Conservation (phyloP, 2,888 invertebrate species). For the Melolontha melolontha region DNA sequence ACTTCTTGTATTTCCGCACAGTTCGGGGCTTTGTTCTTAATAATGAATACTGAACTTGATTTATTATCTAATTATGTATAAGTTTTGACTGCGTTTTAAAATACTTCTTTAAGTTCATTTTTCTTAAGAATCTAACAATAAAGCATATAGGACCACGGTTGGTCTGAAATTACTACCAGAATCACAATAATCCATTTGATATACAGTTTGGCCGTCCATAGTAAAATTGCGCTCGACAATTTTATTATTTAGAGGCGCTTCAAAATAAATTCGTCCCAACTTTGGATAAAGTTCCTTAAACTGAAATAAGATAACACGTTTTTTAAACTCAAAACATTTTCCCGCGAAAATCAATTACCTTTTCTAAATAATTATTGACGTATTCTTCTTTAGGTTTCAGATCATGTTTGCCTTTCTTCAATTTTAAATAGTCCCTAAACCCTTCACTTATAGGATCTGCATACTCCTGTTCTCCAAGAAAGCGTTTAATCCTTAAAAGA, state of each 20-base stretch:
- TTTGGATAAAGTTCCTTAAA: conserved; percentile 39
- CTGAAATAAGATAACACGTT: conserved; percentile 5
- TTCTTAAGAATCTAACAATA: no score
- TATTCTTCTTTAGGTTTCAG: conserved; percentile 30
- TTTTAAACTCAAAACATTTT: background rate
- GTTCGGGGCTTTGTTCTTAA: no score
- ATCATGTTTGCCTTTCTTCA: conserved; percentile 4
- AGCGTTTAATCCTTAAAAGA: background rate
- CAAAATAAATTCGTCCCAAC: conserved; percentile 32
- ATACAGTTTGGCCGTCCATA: conserved; percentile 37
- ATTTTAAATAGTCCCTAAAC: conserved; percentile 35
- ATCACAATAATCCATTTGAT: conserved; percentile 43
- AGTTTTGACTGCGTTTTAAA: no score
- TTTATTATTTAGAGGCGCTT: conserved; percentile 12
- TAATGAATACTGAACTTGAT: no score
- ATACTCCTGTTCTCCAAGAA: conserved; percentile 27
- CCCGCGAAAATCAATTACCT: conserved; percentile 2
- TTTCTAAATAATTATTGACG: conserved; percentile 35
- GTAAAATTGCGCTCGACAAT: conserved; percentile 21
- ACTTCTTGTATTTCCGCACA: no score
- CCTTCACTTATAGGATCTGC: conserved; percentile 38
- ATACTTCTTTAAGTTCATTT: no score
- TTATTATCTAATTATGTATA: no score
- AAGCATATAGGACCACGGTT: no score
- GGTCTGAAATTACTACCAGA: conserved; percentile 5